Percentiles rank a stretch among this genome's conserved stretches.
These are phyloP conservation scores for Craniophora ligustri DNA, from an alignment of 2,888 invertebrate genomes.

Conservation along the genomic window DNA sequence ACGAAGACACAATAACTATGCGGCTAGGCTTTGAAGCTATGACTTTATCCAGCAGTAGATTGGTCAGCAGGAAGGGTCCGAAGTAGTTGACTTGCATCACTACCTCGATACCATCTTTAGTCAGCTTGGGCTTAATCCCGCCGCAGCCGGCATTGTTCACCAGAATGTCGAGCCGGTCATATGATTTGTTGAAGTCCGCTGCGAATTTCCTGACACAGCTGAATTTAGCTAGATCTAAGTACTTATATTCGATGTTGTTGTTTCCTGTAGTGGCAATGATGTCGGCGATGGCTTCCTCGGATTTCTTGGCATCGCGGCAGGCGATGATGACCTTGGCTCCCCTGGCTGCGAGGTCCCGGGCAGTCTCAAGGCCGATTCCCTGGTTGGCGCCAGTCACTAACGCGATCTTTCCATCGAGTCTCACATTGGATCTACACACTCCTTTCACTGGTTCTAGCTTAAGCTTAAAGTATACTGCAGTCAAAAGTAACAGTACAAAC, in stretches of 20 bases:
- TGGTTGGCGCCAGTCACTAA: constrained; percentile 94
- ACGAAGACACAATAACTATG: constrained; percentile 81
- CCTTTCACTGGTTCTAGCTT: constrained; percentile 48
- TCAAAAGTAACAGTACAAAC: not conserved
- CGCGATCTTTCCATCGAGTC: constrained; percentile 88
- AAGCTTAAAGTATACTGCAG: constrained; percentile 13
- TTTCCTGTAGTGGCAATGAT: constrained; percentile 92
- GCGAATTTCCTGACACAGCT: constrained; percentile 89
- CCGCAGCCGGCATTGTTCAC: constrained; percentile 90
- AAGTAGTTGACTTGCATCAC: constrained; percentile 91
- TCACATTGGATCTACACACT: constrained; percentile 68
- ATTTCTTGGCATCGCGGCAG: constrained; percentile 91
- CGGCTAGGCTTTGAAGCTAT: constrained; percentile 76
- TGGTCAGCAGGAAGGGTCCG: constrained; percentile 92
- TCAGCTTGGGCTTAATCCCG: constrained; percentile 69
- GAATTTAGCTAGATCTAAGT: constrained; percentile 85
- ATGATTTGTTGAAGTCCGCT: constrained; percentile 84
- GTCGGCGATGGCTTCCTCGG: constrained; percentile 90
- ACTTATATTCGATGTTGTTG: constrained; percentile 89
- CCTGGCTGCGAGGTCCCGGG: constrained; percentile 90
- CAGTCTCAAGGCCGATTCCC: constrained; percentile 94
- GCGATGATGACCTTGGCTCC: constrained; percentile 93
- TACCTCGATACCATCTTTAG: constrained; percentile 89
- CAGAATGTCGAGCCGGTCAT: constrained; percentile 88
- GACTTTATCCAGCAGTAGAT: constrained; percentile 87